Conservation (phyloP, 2,797 vertebrate species). For the Pipistrellus nathusii region DNA sequence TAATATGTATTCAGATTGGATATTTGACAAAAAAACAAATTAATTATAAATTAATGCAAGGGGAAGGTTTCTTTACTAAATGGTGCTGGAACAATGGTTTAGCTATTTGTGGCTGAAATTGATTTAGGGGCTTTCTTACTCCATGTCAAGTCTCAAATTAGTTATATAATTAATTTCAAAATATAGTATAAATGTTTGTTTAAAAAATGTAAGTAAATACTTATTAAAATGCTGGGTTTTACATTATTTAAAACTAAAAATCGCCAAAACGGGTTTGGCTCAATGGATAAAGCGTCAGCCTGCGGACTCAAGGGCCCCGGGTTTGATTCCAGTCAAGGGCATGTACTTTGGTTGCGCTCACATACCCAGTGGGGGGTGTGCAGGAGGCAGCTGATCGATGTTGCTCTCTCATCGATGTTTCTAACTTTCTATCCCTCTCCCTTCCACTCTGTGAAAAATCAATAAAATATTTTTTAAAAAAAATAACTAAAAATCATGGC, state of each 20-base stretch:
- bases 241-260: background rate
- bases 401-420: too few relatives aligned
- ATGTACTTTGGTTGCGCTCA: too few relatives aligned
- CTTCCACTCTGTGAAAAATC: too few relatives aligned
- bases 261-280: too few relatives aligned
- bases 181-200: background rate
- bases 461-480: too few relatives aligned
- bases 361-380: too few relatives aligned
- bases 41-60: background rate
- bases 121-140: background rate
- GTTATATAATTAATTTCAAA: background rate
- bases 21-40: background rate
- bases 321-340: too few relatives aligned
- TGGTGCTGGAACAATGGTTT: background rate
- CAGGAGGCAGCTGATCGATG: too few relatives aligned
- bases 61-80: background rate
- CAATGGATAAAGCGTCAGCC: too few relatives aligned
- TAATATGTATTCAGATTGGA: background rate
- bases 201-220: background rate
- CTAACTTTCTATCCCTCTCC: too few relatives aligned
- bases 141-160: background rate
- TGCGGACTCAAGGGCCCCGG: too few relatives aligned
- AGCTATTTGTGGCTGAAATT: background rate
- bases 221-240: background rate
- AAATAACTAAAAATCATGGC: background rate